Evolutionary conservation across 1,140 invertebrate species (phyloP).

Genomic region (Bombus pascuorum): DNA sequence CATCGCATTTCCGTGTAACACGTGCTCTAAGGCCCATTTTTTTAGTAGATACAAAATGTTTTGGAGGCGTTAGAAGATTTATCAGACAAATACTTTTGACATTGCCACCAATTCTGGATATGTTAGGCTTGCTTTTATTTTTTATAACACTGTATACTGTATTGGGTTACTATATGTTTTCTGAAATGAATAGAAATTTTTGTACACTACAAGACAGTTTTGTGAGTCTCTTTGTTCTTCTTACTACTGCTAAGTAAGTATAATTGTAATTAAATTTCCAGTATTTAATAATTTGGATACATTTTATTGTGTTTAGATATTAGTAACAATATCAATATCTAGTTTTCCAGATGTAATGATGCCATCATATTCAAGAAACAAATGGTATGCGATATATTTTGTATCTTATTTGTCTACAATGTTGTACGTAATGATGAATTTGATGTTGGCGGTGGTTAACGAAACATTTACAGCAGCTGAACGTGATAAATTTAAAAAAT

Average conservation of each 20-base stretch:
- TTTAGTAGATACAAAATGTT: constrained; percentile 93
- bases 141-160: constrained; percentile 93
- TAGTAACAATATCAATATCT: constrained; percentile 34
- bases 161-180: constrained; percentile 92
- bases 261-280: background rate
- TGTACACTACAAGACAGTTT: constrained; percentile 91
- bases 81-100: constrained; percentile 92
- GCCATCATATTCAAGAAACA: constrained; percentile 91
- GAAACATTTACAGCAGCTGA: constrained; percentile 95
- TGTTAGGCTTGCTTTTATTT: constrained; percentile 93
- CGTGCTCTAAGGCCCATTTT: constrained; percentile 94
- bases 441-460: constrained; percentile 96
- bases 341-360: constrained; percentile 98
- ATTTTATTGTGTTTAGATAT: background rate
- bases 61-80: constrained; percentile 88
- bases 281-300: background rate
- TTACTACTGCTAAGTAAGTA: constrained; percentile 96
- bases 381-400: constrained; percentile 94
- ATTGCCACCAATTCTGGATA: constrained; percentile 94
- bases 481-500: constrained; percentile 93
- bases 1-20: constrained; percentile 93
- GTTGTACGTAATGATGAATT: constrained; percentile 95
- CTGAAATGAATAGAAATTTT: constrained; percentile 90
- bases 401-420: constrained; percentile 93
- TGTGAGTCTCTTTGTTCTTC: constrained; percentile 93